Conservation (phyloP, 1,140 invertebrate genomes). For the Aphelinus certus region DNA sequence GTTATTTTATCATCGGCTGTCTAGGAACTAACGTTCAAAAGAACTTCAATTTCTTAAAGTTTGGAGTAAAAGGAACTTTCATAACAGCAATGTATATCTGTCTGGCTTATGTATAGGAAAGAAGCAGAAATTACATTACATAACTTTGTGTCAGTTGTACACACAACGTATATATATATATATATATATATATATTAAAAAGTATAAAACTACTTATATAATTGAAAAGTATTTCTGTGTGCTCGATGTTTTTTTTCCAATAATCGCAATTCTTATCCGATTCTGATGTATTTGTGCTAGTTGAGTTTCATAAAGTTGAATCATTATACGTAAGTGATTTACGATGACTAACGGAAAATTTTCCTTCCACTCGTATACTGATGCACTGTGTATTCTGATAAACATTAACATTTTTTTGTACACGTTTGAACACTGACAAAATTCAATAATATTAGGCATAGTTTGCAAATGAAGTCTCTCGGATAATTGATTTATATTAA, state of each 20-base stretch:
- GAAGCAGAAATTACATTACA: conserved; percentile 21
- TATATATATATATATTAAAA: not conserved
- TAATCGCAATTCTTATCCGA: no score
- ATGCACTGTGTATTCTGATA: no score
- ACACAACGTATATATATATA: not conserved
- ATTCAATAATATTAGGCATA: no score
- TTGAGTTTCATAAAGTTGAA: no score
- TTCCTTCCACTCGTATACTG: no score
- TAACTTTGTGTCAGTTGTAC: conserved; percentile 3
- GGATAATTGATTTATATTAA: no score
- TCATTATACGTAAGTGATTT: no score
- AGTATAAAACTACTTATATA: not conserved
- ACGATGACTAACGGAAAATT: no score
- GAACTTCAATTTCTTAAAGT: conserved; percentile 15
- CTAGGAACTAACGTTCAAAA: not conserved
- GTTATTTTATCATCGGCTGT: not conserved
- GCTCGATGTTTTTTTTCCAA: not conserved
- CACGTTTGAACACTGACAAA: no score
- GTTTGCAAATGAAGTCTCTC: no score
- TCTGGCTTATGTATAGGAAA: conserved; percentile 22
- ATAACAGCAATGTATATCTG: conserved; percentile 6
- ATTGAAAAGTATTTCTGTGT: conserved; percentile 15
- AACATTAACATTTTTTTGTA: no score
- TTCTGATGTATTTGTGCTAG: no score
- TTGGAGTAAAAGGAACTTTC: conserved; percentile 28